Evolutionary conservation across 2,888 invertebrate genomes (phyloP), one percentile per base, ranked within the genome.

Genomic region (Chymomyza caudatula): DNA sequence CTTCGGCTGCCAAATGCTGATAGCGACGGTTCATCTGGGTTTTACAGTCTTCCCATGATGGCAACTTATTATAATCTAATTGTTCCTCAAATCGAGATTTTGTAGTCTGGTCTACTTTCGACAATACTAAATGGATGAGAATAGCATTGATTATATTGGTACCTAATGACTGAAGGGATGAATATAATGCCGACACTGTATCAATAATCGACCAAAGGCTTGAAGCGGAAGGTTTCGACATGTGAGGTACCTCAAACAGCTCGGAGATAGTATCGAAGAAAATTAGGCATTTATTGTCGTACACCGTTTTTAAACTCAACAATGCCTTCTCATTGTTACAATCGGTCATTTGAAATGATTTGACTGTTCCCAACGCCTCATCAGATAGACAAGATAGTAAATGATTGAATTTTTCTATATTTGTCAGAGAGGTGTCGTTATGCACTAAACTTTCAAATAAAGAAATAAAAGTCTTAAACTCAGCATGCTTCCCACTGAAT

Each of bases 221-320:
- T 4, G 22, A 25, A 8, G 47, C 37, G 4, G 55, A 62, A 11
- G 61, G 49, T 5, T 54, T 49, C 0, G 22, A 17, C 37, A 62
- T 29, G 11, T 13, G 1, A 2, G 61, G 61, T 4, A 62, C 37
- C 2, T 56, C 37, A 23, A 62, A 62, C 6, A 56, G 20, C 37
- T 62, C 15, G 1, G 54, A 23, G 11, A 61, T 42, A 2, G 49
- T 56, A 11, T 51, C 51, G 2, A 56, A 56, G 29, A 62, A 62
- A n/a, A 56, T 62, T 3, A 62, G 15, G 2, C 51, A 56, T 49
- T 58, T 54, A 17, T 58, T 64, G 13, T 58, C 63, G n/a, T 63
- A 58, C 3, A 57, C 52, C 2, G 25, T 3, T 3, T 47, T 53
- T n/a, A 59, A 17, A 5, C 53, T 55, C 1, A 19, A 25, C 4